A percentile compares a stretch with the other conserved stretches of the same genome.
These are phyloP conservation scores for Oncorhynchus tshawytscha DNA, from an alignment of 2,113 vertebrate genomes.

Conservation along the genomic window DNA sequence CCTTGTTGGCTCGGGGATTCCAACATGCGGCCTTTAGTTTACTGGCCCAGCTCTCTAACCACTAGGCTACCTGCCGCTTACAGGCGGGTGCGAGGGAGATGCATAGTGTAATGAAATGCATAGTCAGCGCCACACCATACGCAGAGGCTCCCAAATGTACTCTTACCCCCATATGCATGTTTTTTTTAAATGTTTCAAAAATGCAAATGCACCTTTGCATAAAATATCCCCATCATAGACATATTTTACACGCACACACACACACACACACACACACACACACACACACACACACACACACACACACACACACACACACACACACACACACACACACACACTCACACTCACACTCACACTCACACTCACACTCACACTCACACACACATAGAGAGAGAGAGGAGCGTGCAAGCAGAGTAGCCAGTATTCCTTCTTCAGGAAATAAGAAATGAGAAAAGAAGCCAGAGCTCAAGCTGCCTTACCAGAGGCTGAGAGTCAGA, in stretches of 20 bases:
- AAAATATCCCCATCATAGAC: too few species aligned
- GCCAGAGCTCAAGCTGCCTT: slow-evolving; percentile 29
- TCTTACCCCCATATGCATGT: not conserved
- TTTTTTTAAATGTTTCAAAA: not conserved
- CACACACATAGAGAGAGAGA: not conserved
- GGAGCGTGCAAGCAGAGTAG: not conserved
- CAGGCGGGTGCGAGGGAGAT: slow-evolving; percentile 12
- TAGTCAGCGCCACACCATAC: not conserved
- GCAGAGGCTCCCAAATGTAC: not conserved
- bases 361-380: not conserved
- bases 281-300: slow-evolving; percentile 1
- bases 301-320: not conserved
- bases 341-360: too few species aligned
- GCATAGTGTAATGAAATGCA: slow-evolving; percentile 35
- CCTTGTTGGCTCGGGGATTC: too few species aligned
- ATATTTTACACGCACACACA: not conserved
- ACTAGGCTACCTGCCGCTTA: too few species aligned
- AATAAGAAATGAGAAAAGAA: slow-evolving; percentile 33
- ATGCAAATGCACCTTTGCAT: not conserved
- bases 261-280: not conserved
- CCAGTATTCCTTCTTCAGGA: slow-evolving; percentile 26
- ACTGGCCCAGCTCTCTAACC: too few species aligned
- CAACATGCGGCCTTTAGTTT: too few species aligned
- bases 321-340: not conserved
- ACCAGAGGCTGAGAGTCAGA: slow-evolving; percentile 17